These are phyloP conservation scores for Hydra vulgaris DNA, from an alignment of 30 jellyfish, hydroid and myxozoan species.

Conservation along the genomic window DNA sequence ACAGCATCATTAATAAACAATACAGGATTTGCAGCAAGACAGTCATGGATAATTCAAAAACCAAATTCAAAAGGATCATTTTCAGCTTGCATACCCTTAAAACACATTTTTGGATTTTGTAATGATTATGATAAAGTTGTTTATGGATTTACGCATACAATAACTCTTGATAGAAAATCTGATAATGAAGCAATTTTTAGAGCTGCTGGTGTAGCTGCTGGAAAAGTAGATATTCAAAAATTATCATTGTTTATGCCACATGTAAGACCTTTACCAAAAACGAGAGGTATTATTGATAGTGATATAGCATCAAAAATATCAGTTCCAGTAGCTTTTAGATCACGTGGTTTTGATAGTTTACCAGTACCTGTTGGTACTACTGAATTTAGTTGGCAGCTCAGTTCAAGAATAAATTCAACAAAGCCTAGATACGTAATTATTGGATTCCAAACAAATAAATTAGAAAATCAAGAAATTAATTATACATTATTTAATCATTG, in stretches of 20 bases:
- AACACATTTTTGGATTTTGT: slow-evolving; percentile 1
- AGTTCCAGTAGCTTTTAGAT: not conserved
- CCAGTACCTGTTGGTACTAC: not conserved
- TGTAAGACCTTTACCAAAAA: not conserved
- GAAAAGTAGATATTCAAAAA: not conserved
- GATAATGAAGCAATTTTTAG: not conserved
- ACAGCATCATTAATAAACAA: not conserved
- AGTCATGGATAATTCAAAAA: not conserved
- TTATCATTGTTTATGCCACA: not conserved
- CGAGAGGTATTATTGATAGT: not conserved
- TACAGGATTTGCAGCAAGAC: not conserved
- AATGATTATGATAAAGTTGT: not conserved
- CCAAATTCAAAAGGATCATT: not conserved
- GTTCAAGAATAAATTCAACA: not conserved
- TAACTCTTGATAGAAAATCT: not conserved
- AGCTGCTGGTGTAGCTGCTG: not conserved
- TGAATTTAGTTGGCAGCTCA: slow-evolving; percentile 1
- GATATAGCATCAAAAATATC: not conserved
- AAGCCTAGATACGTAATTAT: not conserved
- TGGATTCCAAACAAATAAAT: not conserved
- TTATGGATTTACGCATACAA: not conserved
- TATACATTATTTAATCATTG: not conserved
- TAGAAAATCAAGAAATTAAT: not conserved
- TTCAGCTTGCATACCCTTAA: not conserved
- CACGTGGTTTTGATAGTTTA: not conserved